Conservation (phyloP, 2,113 vertebrate genomes). For the Mionectes macconnelli region DNA sequence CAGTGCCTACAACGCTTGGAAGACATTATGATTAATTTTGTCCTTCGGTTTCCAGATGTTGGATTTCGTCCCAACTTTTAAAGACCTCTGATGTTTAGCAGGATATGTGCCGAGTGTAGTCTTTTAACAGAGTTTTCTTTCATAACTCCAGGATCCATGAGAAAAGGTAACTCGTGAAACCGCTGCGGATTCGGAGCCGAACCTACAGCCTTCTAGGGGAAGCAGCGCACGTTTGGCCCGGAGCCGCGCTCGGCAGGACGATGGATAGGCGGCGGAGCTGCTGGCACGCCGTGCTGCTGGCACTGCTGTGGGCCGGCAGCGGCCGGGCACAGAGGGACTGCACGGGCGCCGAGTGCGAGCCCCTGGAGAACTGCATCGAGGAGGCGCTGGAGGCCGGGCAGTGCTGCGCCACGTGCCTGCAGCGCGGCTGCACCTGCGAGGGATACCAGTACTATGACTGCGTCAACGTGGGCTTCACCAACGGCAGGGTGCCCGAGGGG, state of each 20-base stretch:
- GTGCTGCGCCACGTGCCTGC: conserved; percentile 86
- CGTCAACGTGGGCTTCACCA: conserved; percentile 85
- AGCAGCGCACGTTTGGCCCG: neutral
- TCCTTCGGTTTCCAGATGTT: conserved; percentile 75
- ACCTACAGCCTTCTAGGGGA: neutral
- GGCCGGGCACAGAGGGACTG: conserved; percentile 78
- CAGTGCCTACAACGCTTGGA: conserved; percentile 32
- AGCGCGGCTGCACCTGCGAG: conserved; percentile 87
- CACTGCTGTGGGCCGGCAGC: conserved; percentile 35
- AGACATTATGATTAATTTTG: conserved; percentile 55
- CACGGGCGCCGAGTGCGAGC: conserved; percentile 80
- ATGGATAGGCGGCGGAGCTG: conserved; percentile 66
- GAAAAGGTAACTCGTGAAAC: conserved; percentile 44
- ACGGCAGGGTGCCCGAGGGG: conserved; percentile 88
- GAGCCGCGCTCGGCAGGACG: neutral
- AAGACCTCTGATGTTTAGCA: conserved; percentile 70
- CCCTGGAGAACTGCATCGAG: conserved; percentile 85
- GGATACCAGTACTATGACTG: conserved; percentile 98
- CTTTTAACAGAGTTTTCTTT: conserved; percentile 73
- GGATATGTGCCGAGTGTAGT: conserved; percentile 53
- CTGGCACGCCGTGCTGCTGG: conserved; percentile 56
- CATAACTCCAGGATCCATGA: conserved; percentile 67
- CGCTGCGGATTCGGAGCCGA: neutral
- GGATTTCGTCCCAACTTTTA: conserved; percentile 51
- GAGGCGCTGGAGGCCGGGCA: conserved; percentile 80